These are phyloP conservation scores for Phenganax stokvisi DNA, from an alignment of 92 coral and sea anemone species.

Conservation along the genomic window DNA sequence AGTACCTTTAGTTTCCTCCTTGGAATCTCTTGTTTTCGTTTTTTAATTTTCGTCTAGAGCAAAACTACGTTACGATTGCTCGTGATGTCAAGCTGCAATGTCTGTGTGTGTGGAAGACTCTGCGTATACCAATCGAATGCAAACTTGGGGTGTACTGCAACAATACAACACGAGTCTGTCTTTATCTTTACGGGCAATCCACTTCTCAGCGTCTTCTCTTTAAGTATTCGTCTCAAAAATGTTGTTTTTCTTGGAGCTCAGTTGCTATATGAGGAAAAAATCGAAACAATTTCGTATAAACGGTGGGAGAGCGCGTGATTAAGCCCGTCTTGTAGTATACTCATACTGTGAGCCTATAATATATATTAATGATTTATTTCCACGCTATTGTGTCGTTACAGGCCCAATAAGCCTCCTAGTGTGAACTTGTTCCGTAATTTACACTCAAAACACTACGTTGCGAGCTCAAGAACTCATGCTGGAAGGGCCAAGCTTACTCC, in stretches of 20 bases:
- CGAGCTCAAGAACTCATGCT: not conserved
- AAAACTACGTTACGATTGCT: too few relatives aligned
- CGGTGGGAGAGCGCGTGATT: slow-evolving; percentile 32
- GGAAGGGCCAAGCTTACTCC: slow-evolving; percentile 2
- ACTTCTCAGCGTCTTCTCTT: not conserved
- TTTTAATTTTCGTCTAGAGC: too few relatives aligned
- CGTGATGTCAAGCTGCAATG: too few relatives aligned
- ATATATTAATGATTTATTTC: slow-evolving; percentile 43
- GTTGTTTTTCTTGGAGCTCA: not conserved
- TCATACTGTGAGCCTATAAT: slow-evolving; percentile 28
- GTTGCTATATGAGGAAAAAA: slow-evolving; percentile 6
- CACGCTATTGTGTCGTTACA: slow-evolving; percentile 28
- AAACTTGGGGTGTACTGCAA: too few relatives aligned
- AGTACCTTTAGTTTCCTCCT: too few relatives aligned
- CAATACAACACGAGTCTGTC: not conserved
- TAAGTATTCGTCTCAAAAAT: not conserved
- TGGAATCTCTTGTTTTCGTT: too few relatives aligned
- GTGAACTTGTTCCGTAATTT: slow-evolving; percentile 39
- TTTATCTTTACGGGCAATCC: not conserved
- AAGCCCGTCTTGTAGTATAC: slow-evolving; percentile 1
- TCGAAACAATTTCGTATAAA: slow-evolving; percentile 13
- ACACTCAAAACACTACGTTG: slow-evolving; percentile 29
- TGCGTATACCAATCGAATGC: too few relatives aligned
- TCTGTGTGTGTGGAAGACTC: too few relatives aligned
- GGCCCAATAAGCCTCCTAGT: slow-evolving; percentile 37